phyloP scores from a whole-genome alignment of 2,888 invertebrate species.

The Phyllotreta cruciferae region DNA sequence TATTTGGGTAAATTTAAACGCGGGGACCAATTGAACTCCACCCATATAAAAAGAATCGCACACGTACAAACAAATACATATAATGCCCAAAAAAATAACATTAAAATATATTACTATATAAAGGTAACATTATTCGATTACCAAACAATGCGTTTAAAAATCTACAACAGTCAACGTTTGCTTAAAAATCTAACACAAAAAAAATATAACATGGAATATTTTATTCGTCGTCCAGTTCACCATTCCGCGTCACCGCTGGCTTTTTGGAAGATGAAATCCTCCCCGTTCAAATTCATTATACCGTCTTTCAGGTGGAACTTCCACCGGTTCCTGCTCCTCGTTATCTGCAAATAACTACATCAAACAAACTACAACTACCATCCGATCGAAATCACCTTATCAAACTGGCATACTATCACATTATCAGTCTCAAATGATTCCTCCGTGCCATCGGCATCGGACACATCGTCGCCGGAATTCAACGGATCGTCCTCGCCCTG shows the following conservation, averaged over 20 bases:
- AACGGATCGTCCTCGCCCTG: constrained; percentile 79
- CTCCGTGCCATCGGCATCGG: constrained; percentile 92
- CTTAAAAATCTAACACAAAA: constrained; percentile 18
- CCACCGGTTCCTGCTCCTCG: constrained; percentile 98
- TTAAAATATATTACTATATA: constrained; percentile 20
- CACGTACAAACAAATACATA: constrained; percentile 23
- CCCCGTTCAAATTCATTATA: constrained; percentile 97
- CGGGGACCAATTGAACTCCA: too few species aligned
- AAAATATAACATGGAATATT: constrained; percentile 5
- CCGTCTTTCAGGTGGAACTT: constrained; percentile 99
- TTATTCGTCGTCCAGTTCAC: constrained; percentile 64
- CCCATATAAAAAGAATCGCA: not conserved
- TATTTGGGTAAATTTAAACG: too few species aligned
- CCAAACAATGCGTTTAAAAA: constrained; percentile 12
- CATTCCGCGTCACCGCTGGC: constrained; percentile 99
- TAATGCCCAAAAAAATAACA: constrained; percentile 27
- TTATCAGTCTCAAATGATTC: constrained; percentile 96
- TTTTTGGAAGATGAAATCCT: constrained; percentile 98
- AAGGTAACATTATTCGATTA: constrained; percentile 23
- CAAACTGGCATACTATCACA: constrained; percentile 99
- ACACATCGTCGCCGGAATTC: constrained; percentile 96
- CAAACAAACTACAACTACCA: constrained; percentile 2
- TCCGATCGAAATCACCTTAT: constrained; percentile 68
- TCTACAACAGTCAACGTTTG: constrained; percentile 19
- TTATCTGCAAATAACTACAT: constrained; percentile 67